phyloP scores from a whole-genome alignment of 2,113 vertebrate species.

The Cavia aperea region DNA sequence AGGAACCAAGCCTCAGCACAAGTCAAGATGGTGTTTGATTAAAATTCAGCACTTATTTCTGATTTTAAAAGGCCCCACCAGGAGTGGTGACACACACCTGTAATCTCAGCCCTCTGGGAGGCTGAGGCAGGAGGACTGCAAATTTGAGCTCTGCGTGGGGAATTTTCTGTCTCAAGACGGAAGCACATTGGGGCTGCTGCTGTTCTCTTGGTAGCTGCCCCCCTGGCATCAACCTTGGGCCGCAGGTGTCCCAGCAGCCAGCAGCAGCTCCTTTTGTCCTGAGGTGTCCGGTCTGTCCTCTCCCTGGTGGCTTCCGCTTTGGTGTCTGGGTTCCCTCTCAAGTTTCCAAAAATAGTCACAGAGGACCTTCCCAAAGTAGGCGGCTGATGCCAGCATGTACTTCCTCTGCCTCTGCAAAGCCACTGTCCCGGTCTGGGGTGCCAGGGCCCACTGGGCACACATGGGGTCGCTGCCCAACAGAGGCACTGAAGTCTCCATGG shows the following conservation, averaged over 20 bases:
- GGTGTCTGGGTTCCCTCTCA: neutral
- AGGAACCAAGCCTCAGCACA: rapidly evolving
- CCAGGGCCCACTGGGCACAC: neutral
- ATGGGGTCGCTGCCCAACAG: neutral
- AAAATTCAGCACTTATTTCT: neutral
- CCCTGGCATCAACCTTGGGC: rapidly evolving
- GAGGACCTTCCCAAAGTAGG: neutral
- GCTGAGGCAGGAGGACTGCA: neutral
- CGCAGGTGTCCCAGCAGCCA: rapidly evolving
- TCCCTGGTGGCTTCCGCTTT: neutral
- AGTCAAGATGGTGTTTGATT: neutral
- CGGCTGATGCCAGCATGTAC: neutral
- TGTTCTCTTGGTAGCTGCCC: rapidly evolving
- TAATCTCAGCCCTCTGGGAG: neutral
- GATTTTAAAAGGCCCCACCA: no score
- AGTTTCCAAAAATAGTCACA: neutral
- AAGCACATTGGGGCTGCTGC: neutral
- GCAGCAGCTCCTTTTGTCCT: rapidly evolving
- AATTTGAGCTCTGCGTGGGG: neutral
- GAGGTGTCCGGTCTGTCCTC: neutral
- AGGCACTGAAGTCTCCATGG: neutral
- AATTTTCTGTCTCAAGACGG: neutral
- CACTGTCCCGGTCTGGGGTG: rapidly evolving
- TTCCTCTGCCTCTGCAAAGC: neutral
- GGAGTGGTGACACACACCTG: neutral